A percentile compares a stretch with the other conserved stretches of the same genome.
phyloP scores from a whole-genome alignment of 2,797 vertebrate genomes.

The Mareca strepera region DNA sequence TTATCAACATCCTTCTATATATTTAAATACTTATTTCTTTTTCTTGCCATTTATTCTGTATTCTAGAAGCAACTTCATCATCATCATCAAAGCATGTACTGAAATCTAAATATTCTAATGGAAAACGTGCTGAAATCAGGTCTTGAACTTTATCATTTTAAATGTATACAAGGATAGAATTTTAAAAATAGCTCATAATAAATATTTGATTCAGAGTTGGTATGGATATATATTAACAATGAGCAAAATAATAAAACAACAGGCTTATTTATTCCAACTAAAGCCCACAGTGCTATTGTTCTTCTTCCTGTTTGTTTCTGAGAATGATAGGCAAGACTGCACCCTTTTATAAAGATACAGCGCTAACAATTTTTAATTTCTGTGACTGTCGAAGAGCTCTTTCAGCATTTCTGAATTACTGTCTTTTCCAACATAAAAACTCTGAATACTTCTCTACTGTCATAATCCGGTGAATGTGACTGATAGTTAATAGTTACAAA shows the following conservation, averaged over 20 bases:
- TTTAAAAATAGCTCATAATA: not conserved
- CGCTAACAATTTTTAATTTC: not conserved
- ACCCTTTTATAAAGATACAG: not conserved
- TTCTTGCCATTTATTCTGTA: not conserved
- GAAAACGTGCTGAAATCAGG: not conserved
- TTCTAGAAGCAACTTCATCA: not conserved
- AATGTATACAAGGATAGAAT: not conserved
- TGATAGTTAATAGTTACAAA: not conserved
- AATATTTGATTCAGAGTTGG: not conserved
- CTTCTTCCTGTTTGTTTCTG: not conserved
- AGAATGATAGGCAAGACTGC: not conserved
- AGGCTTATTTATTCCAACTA: not conserved
- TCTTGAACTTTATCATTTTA: not conserved
- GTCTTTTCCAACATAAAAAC: not conserved
- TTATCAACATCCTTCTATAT: not conserved
- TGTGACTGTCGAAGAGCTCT: not conserved
- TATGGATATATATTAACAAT: not conserved
- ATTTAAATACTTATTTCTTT: not conserved
- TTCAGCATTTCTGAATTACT: not conserved
- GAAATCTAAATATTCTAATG: not conserved
- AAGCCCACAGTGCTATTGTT: not conserved
- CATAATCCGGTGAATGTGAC: not conserved
- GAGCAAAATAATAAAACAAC: not conserved
- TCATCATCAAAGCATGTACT: not conserved
- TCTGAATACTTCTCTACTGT: not conserved